These are phyloP conservation scores for Bathynomus jamesi DNA, from an alignment of 1,140 invertebrate species.

Conservation along the genomic window DNA sequence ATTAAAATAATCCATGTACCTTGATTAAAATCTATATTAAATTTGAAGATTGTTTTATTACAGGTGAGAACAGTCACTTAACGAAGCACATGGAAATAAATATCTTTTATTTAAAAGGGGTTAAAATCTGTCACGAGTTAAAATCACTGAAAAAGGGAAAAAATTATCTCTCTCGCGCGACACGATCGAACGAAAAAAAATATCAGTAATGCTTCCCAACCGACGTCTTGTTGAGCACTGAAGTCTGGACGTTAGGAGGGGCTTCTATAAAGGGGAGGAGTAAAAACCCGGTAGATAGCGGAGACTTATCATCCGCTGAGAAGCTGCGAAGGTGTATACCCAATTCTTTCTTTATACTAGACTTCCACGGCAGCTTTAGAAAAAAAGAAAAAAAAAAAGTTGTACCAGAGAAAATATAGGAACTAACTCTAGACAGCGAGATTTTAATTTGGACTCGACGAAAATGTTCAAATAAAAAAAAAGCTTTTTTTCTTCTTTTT, in stretches of 20 bases:
- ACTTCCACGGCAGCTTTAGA: not conserved
- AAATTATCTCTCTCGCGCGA: not conserved
- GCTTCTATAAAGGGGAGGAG: not conserved
- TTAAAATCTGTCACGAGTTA: not conserved
- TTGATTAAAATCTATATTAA: not conserved
- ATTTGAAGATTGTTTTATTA: too few relatives aligned
- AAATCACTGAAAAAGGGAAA: not conserved
- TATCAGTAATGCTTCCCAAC: not conserved
- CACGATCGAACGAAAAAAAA: not conserved
- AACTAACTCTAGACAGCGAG: too few relatives aligned
- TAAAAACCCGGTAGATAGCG: not conserved
- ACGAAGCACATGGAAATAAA: too few relatives aligned
- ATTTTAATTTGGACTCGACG: too few relatives aligned
- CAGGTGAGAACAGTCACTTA: too few relatives aligned
- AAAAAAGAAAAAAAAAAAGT: not conserved
- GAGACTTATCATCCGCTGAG: not conserved
- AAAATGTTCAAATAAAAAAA: too few relatives aligned
- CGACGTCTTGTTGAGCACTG: not conserved
- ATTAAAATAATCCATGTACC: not conserved
- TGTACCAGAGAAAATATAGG: not conserved
- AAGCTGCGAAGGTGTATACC: not conserved
- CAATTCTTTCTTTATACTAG: not conserved
- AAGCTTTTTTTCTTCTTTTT: too few relatives aligned
- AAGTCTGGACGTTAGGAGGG: not conserved
- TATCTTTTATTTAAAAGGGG: too few relatives aligned